These are phyloP conservation scores for Leptothorax acervorum DNA, from an alignment of 2,888 invertebrate species.

Conservation along the genomic window DNA sequence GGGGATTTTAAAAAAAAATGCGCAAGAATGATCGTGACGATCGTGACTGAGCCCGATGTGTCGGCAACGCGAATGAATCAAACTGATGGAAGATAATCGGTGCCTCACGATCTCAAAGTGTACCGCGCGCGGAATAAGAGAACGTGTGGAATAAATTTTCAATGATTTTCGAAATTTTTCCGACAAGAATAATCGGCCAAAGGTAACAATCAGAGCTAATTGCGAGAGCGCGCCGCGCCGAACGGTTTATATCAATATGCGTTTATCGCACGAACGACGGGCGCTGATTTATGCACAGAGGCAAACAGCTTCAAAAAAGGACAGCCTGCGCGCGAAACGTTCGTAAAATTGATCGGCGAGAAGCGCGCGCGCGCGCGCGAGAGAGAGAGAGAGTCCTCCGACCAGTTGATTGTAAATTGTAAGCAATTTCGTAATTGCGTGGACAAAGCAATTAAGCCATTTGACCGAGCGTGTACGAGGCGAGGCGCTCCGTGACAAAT, in stretches of 20 bases:
- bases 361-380: slow-evolving; percentile 38
- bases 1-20: slow-evolving; percentile 53
- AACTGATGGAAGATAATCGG: not conserved
- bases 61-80: not conserved
- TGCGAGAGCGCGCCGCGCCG: slow-evolving; percentile 56
- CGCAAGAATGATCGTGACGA: slow-evolving; percentile 50
- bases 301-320: slow-evolving; percentile 69
- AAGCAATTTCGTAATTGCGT: slow-evolving; percentile 84
- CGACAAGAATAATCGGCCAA: slow-evolving; percentile 12
- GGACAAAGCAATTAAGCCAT: slow-evolving; percentile 83
- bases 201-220: slow-evolving; percentile 58
- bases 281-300: slow-evolving; percentile 68
- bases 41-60: slow-evolving; percentile 26
- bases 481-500: slow-evolving; percentile 76
- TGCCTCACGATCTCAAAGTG: not conserved
- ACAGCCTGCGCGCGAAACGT: slow-evolving; percentile 63
- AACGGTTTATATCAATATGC: slow-evolving; percentile 57
- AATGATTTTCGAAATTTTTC: slow-evolving; percentile 2
- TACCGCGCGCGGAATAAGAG: not conserved
- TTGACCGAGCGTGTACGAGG: slow-evolving; percentile 78
- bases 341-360: slow-evolving; percentile 79
- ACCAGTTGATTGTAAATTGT: slow-evolving; percentile 81
- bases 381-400: not conserved
- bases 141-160: not conserved
- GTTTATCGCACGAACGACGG: slow-evolving; percentile 50